Evolutionary conservation across 1,140 invertebrate genomes (phyloP).

Genomic region (Zaprionus vittiger): DNA sequence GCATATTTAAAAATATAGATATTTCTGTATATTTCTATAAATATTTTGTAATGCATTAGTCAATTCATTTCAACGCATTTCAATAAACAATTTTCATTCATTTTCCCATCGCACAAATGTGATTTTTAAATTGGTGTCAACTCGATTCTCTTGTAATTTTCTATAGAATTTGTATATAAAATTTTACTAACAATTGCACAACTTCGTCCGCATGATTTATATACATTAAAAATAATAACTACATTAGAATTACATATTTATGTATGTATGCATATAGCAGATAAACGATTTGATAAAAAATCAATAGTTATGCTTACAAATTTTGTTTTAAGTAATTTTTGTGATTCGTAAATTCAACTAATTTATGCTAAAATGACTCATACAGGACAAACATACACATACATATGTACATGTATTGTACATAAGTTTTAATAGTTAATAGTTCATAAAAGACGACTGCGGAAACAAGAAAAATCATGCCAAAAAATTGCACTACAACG

Average conservation of each 20-base stretch:
- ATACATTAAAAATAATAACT: conserved; percentile 59
- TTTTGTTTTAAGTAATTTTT: conserved; percentile 63
- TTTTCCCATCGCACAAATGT: conserved; percentile 48
- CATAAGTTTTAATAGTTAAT: conserved; percentile 11
- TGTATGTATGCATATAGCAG: conserved; percentile 29
- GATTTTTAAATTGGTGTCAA: conserved; percentile 42
- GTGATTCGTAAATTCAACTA: conserved; percentile 67
- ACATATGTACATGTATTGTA: conserved; percentile 13
- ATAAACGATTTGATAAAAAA: conserved; percentile 52
- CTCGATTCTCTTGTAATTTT: conserved; percentile 48
- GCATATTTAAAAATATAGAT: conserved; percentile 36
- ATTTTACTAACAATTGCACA: conserved; percentile 79
- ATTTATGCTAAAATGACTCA: conserved; percentile 77
- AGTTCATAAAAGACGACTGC: conserved; percentile 23
- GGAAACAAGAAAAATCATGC: conserved; percentile 55
- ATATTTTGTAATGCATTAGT: conserved; percentile 40
- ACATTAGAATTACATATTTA: conserved; percentile 46
- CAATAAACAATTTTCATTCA: conserved; percentile 36
- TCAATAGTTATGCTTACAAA: conserved; percentile 48
- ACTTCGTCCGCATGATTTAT: conserved; percentile 70
- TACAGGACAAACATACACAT: conserved; percentile 17
- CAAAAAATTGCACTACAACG: conserved; percentile 72
- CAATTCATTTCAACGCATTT: conserved; percentile 51
- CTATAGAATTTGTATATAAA: conserved; percentile 58
- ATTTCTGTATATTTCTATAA: conserved; percentile 43